Base-by-base conservation (phyloP, 2,888 invertebrate genomes). In the Clepsis dumicolana region DNA sequence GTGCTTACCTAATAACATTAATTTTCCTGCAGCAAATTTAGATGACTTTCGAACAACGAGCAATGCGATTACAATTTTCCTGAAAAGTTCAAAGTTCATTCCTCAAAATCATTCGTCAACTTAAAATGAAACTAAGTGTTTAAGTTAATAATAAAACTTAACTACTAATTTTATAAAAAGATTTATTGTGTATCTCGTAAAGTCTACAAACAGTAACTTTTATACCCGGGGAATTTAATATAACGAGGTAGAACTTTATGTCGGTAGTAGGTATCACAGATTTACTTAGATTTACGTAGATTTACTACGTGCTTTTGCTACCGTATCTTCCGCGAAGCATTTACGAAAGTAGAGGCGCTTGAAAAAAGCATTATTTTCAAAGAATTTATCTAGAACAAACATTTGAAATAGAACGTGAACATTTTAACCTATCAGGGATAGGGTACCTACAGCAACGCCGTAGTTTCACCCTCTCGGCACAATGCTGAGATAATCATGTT, bases 31-130 rank as follows among this genome's bases (percentile, higher is more conserved):
- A 41, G 21, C 35, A 35, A 12, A 38, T 12, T 38, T 32, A 57
- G 56, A 44, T 57, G 56, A 35, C 56, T 57, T 53, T 50, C 24
- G n/a, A 24, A 50, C 4, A 21, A 4, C 16, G 12, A 48, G 25
- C 32, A 48, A 64, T 57, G 35, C 35, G 24, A 57, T 64, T 56
- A 64, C 16, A 64, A 64, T 32, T 64, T 64, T 56, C 32, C 44
- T 56, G n/a, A 32, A 64, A 56, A 16, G 38, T 12, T 1, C 32
- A 10, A 27, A 53, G 25, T 38, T 35, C 16, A 5, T 52, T 54
- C 24, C 44, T 64, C 16, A 44, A n/a, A 63, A 27, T 21, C 56
- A 25, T 25, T 2, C 29, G 10, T 27, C 10, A 27, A 41, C 41
- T 41, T 18, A 4, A 16, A 44, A 24, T 27, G 4, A 59, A 27